A percentile compares a stretch with the other conserved stretches of the same genome.
Evolutionary conservation across 2,888 invertebrate species (phyloP).

Genomic region (Operophtera brumata): DNA sequence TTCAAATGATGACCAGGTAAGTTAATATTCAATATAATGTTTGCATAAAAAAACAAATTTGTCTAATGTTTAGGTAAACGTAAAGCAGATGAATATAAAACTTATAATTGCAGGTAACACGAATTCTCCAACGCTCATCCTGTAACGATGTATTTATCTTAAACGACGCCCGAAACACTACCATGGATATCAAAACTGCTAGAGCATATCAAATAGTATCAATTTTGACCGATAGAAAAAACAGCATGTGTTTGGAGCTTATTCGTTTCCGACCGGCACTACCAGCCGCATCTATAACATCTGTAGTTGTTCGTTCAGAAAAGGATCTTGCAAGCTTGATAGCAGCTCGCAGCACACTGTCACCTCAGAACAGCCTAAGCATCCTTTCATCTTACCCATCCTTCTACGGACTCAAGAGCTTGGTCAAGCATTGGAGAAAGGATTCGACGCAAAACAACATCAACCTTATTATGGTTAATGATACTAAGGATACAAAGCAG

Average conservation of each 20-base stretch:
- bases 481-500: slow-evolving; percentile 16
- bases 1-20: slow-evolving; percentile 32
- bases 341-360: slow-evolving; percentile 25
- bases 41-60: too few relatives aligned
- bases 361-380: slow-evolving; percentile 29
- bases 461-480: slow-evolving; percentile 30
- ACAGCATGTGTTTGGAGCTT: slow-evolving; percentile 29
- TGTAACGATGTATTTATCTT: slow-evolving; percentile 11
- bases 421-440: slow-evolving; percentile 38
- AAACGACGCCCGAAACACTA: neutral
- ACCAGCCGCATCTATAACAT: slow-evolving; percentile 14
- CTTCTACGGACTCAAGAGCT: slow-evolving; percentile 33
- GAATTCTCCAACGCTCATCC: slow-evolving; percentile 1
- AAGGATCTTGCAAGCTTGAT: slow-evolving; percentile 33
- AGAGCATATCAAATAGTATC: slow-evolving; percentile 10
- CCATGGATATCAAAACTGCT: neutral
- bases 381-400: slow-evolving; percentile 37
- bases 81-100: neutral
- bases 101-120: slow-evolving; percentile 20
- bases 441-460: slow-evolving; percentile 33
- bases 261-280: slow-evolving; percentile 28
- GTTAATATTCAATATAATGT: neutral
- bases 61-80: neutral
- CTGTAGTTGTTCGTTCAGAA: slow-evolving; percentile 31
- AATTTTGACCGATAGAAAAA: slow-evolving; percentile 8